These are phyloP conservation scores for Rutilus rutilus DNA, from an alignment of 2,113 vertebrate species.

Conservation along the genomic window DNA sequence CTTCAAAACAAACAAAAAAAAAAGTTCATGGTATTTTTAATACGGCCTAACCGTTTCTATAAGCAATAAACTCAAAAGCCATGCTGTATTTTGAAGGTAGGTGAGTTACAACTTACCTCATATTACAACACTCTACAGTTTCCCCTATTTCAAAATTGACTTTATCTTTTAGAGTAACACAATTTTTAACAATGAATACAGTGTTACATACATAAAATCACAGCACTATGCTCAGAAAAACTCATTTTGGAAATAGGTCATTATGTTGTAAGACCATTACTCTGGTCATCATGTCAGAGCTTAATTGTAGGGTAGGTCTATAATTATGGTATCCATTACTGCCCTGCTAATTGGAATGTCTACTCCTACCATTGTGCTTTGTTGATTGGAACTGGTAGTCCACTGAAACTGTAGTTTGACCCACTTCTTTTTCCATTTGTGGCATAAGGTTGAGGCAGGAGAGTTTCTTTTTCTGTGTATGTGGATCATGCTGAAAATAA, in stretches of 20 bases:
- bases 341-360: slow-evolving; percentile 32
- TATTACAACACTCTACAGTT: not conserved
- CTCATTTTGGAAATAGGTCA: slow-evolving; percentile 4
- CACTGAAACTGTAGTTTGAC: slow-evolving; percentile 31
- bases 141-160: not conserved
- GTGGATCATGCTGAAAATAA: slow-evolving; percentile 5
- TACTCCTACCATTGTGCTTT: slow-evolving; percentile 38
- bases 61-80: not conserved
- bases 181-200: not conserved
- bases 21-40: not conserved
- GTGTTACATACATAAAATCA: not conserved
- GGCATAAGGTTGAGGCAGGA: not conserved
- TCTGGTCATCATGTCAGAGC: slow-evolving; percentile 36
- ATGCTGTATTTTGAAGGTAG: not conserved
- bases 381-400: slow-evolving; percentile 35
- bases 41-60: not conserved
- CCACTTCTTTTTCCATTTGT: slow-evolving; percentile 9
- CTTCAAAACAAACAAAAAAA: not conserved
- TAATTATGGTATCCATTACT: slow-evolving; percentile 43
- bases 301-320: slow-evolving; percentile 35
- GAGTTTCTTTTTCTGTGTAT: not conserved
- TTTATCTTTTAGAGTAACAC: not conserved
- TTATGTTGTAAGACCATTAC: slow-evolving; percentile 6
- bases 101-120: not conserved
- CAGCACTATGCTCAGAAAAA: not conserved